Percentiles rank a stretch among this genome's conserved stretches.
Evolutionary conservation across 1,140 invertebrate species (phyloP).

Genomic region (Tetramorium simillimum): DNA sequence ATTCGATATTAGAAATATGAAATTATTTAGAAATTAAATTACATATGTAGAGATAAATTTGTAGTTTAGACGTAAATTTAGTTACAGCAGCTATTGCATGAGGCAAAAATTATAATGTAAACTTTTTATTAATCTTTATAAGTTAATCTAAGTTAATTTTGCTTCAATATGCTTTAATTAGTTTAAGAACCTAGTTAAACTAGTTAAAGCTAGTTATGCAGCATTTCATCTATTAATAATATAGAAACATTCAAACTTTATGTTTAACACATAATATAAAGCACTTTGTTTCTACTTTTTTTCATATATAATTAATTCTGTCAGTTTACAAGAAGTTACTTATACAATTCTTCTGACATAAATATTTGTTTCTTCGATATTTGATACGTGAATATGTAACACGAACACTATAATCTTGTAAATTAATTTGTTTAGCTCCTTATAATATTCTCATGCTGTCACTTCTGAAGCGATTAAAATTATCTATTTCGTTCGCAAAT

Average conservation of each 20-base stretch:
- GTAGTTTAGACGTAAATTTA: constrained; percentile 40
- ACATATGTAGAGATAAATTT: neutral
- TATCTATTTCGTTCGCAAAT: constrained; percentile 13
- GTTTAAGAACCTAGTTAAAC: neutral
- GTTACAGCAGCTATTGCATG: constrained; percentile 2
- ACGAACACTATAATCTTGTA: neutral
- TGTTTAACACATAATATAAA: neutral
- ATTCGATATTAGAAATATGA: neutral
- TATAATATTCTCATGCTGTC: neutral
- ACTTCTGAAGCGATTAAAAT: neutral
- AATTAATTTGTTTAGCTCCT: neutral
- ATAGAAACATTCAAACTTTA: neutral
- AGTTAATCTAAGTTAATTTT: neutral
- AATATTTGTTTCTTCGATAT: neutral
- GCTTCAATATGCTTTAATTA: neutral
- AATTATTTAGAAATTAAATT: constrained; percentile 25
- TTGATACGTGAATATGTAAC: neutral
- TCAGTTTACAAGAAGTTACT: neutral
- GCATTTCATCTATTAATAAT: neutral
- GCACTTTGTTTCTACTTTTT: neutral
- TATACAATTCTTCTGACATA: neutral
- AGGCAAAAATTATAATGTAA: constrained; percentile 3
- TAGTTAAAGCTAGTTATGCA: neutral
- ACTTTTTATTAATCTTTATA: neutral
- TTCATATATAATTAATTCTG: neutral